These are phyloP conservation scores for Phoenicopterus ruber DNA, from an alignment of 2,113 vertebrate species.

Conservation along the genomic window DNA sequence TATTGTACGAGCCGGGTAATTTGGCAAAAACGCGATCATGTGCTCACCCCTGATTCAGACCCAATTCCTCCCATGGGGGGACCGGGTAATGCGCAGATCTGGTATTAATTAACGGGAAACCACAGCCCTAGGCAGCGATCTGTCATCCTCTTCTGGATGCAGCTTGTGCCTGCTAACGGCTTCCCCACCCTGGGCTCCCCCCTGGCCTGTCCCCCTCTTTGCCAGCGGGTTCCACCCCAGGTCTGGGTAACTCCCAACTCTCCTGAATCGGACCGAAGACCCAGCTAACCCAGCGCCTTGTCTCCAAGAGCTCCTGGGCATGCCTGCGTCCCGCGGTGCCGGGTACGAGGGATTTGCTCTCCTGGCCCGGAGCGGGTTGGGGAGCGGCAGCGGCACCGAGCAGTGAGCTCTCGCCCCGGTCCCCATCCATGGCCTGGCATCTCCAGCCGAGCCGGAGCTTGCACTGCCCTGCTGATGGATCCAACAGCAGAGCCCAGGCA, in stretches of 20 bases:
- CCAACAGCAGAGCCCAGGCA: background rate
- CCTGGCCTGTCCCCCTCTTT: background rate
- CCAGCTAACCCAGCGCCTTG: background rate
- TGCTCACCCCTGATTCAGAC: slow-evolving; percentile 41
- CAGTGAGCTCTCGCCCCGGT: background rate
- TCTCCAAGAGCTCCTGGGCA: background rate
- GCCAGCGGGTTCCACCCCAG: background rate
- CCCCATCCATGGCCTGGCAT: background rate
- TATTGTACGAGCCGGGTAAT: slow-evolving; percentile 42
- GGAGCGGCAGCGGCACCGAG: background rate
- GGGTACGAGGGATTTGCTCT: background rate
- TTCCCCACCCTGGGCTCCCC: background rate
- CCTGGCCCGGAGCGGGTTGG: background rate
- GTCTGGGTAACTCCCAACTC: background rate
- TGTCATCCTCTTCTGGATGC: slow-evolving; percentile 35
- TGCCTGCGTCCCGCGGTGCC: accelerated
- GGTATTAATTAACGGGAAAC: slow-evolving; percentile 48
- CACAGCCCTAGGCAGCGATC: slow-evolving; percentile 25
- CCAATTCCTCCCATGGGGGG: slow-evolving; percentile 49
- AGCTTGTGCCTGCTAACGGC: background rate
- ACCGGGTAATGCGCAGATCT: slow-evolving; percentile 6
- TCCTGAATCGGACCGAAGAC: background rate
- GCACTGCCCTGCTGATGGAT: background rate
- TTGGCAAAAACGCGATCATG: slow-evolving; percentile 42
- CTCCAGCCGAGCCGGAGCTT: background rate